Evolutionary conservation across 1,140 invertebrate species (phyloP).

Genomic region (Ceratosolen fusciceps): DNA sequence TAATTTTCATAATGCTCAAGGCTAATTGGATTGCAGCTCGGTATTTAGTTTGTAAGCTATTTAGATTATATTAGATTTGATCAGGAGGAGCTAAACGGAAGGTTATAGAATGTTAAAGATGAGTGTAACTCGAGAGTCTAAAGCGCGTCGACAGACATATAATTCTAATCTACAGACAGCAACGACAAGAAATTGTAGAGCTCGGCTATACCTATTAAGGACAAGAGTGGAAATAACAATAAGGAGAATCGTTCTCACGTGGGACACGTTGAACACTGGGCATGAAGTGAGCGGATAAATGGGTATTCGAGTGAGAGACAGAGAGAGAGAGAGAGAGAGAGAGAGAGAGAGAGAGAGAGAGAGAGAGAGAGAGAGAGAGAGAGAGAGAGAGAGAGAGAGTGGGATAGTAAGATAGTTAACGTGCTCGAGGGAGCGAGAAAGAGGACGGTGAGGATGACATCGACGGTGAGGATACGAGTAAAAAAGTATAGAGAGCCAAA

Average conservation of each 20-base stretch:
- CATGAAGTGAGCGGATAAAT: constrained; percentile 34
- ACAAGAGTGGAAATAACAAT: constrained; percentile 38
- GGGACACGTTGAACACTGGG: constrained; percentile 16
- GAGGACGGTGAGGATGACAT: not conserved
- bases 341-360: constrained; percentile 35
- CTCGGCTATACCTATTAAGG: constrained; percentile 25
- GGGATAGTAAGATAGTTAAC: too few species aligned
- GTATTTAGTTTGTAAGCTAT: not conserved
- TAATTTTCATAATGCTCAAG: not conserved
- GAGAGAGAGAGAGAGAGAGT: constrained; percentile 48
- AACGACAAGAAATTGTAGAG: constrained; percentile 6
- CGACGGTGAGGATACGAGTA: constrained; percentile 39
- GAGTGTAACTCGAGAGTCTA: not conserved
- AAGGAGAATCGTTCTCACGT: constrained; percentile 43
- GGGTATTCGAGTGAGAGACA: constrained; percentile 35
- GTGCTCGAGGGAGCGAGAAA: not conserved
- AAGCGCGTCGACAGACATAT: not conserved
- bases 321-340: not conserved
- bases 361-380: constrained; percentile 44
- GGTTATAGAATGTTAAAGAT: constrained; percentile 3
- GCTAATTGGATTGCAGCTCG: not conserved
- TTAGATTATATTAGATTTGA: not conserved
- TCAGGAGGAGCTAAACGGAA: not conserved
- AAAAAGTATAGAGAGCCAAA: not conserved
- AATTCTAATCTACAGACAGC: not conserved